Base-by-base conservation (phyloP, 37 sponge, comb jelly and placozoan genomes). In the Diacarnus erythraeanus region DNA sequence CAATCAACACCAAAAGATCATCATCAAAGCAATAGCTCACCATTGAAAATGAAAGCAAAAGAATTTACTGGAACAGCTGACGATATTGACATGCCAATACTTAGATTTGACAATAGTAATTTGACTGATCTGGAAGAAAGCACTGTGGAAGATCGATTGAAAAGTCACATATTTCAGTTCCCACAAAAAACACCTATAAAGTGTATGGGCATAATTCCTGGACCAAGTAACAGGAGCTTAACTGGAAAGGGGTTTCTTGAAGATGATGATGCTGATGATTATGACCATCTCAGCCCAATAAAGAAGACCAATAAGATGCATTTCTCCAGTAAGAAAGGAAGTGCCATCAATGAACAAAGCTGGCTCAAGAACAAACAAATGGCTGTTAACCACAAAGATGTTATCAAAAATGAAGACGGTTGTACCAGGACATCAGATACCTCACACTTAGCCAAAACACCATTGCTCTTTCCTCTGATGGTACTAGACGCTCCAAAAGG, bases 121-220 rank as follows among this genome's bases (percentile, higher is more conserved):
- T 30, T 83, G 9, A n/a, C 76, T 21, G 69, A 67, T 20, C 83
- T 83, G 5, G 83, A 83, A 21, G 83, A 33, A 0, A 83, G 76
- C 27, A 67, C 68, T 12, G 29, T 64, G 12, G 76, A 83, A 21
- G 83, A 83, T 27, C 29, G 68, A 38, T 1, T 26, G n/a, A 65
- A 43, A 31, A 67, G 1, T 0, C 54, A 75, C 36, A 60, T 83
- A 20, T 83, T 75, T 44, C 41, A 74, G 34, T 75, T 83, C 56
- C 83, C 83, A 27, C 77, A 76, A 27, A 41, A 43, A 43, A 25
- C 44, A 5, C 36, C 21, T 2, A 69, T 20, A 4, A 20, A 12
- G 18, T 27, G 2, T 10, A 10, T 23, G 42, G 1, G 57, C n/a
- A n/a, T n/a, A n/a, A n/a, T n/a, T n/a, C n/a, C n/a, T n/a, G n/a